Base-by-base conservation (phyloP, 2,797 vertebrate genomes). In the Falco columbarius region DNA sequence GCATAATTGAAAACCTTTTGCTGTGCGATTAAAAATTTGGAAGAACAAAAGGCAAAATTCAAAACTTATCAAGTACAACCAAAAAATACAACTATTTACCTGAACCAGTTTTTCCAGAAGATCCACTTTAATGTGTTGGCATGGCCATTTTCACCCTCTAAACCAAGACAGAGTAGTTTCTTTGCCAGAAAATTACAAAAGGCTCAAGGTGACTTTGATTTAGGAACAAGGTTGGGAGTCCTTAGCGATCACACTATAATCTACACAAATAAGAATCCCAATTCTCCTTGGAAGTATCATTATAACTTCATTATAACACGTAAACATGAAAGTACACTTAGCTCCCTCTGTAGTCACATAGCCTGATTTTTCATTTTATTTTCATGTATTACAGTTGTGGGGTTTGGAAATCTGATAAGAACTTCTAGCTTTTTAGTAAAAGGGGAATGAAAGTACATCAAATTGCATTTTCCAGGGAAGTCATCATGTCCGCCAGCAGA, bases 141-240 rank as follows among this genome's bases (percentile, higher is more conserved):
- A 80, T 15, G 20, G n/a, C 27, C 27, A 63, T 86, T 93, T 96
- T 94, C 80, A 68, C 19, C 87, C 52, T 90, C 47, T 94, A 62
- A 92, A 70, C n/a, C 27, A 86, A 96, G 72, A 79, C 66, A 94
- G 21, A 81, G 20, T 70, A 40, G 71, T 51, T 86, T 94, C 32
- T 79, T 95, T 89, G 65, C 61, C 71, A 92, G 92, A 97, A 96
- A 90, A 70, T 93, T 92, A 95, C 26, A 58, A 84, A 62, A 93
- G 47, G 4, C n/a, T 86, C 14, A 81, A 65, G 59, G 15, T 66
- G 38, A 58, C 67, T 80, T 76, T 74, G 40, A 82, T 52, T 79
- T 62, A 84, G 46, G 46, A 86, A 30, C 8, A 91, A 62, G 29
- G 3, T 6, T 70, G 11, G 17, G 15, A 68, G 9, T 49, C 61